Evolutionary conservation across 2,113 vertebrate species (phyloP).

Genomic region (Amblyopsis rosae): DNA sequence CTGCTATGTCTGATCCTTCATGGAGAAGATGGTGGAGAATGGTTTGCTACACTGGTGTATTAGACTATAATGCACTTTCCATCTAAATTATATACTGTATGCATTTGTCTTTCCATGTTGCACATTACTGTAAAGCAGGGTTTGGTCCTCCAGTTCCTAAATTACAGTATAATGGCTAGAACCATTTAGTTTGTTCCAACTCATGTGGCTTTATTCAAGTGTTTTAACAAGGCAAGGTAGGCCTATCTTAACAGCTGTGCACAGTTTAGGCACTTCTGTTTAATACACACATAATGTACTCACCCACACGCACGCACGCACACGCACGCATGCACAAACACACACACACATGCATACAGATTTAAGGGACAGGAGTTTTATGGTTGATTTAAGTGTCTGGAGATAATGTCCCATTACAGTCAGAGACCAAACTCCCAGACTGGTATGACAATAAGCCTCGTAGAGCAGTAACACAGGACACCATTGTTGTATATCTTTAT

Average conservation of each 20-base stretch:
- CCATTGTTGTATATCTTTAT: not conserved
- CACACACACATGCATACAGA: not conserved
- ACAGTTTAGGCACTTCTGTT: conserved; percentile 29
- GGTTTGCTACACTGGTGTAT: conserved; percentile 1
- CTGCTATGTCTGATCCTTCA: no score
- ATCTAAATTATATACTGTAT: not conserved
- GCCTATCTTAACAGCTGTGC: conserved; percentile 18
- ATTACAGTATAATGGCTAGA: not conserved
- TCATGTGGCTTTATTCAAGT: not conserved
- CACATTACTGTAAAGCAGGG: no score
- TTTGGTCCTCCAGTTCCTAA: no score
- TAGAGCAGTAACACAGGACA: not conserved
- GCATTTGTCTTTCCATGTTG: no score
- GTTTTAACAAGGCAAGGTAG: not conserved
- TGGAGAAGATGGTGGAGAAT: no score
- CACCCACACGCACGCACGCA: not conserved
- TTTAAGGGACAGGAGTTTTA: conserved; percentile 23
- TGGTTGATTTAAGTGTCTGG: conserved; percentile 25
- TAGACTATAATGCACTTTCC: not conserved
- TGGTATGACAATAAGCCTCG: not conserved
- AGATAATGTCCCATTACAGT: conserved; percentile 21
- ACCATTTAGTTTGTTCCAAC: not conserved
- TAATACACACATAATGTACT: not conserved
- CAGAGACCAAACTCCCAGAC: conserved; percentile 6
- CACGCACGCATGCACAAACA: conserved; percentile 3